Evolutionary conservation across 2,113 vertebrate genomes (phyloP).

Genomic region (Mus spicilegus): DNA sequence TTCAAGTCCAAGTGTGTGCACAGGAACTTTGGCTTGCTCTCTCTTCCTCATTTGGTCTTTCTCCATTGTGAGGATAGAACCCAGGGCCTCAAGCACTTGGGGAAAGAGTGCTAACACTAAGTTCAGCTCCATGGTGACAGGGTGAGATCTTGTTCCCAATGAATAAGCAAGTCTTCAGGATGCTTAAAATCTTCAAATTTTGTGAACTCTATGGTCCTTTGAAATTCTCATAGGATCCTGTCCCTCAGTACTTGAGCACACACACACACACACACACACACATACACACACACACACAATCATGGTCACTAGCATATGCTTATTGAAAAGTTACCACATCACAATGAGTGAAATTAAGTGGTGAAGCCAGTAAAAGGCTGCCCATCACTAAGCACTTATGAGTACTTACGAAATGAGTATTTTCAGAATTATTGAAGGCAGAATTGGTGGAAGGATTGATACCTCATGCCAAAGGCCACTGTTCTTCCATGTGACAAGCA

Average conservation of each 20-base stretch:
- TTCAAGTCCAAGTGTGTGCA: neutral
- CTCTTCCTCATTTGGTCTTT: neutral
- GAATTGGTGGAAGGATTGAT: neutral
- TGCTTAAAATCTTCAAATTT: neutral
- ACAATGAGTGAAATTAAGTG: conserved; percentile 13
- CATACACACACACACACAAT: neutral
- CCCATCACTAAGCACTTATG: neutral
- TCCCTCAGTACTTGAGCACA: no score
- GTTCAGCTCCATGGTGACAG: neutral
- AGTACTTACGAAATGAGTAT: neutral
- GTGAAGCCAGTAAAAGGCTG: neutral
- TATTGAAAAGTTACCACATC: conserved; percentile 2
- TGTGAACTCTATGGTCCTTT: neutral
- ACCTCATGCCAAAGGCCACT: neutral
- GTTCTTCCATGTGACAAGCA: neutral
- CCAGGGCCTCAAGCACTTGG: no score
- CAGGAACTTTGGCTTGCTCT: neutral
- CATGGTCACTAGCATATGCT: neutral
- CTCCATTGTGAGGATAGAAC: neutral
- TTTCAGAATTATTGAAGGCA: neutral
- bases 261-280: neutral
- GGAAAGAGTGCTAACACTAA: neutral
- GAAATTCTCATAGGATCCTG: conserved; percentile 3
- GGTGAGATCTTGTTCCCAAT: neutral
- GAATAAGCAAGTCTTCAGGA: neutral